Conservation (phyloP, 2,113 vertebrate species). For the Baryphthengus martii region DNA sequence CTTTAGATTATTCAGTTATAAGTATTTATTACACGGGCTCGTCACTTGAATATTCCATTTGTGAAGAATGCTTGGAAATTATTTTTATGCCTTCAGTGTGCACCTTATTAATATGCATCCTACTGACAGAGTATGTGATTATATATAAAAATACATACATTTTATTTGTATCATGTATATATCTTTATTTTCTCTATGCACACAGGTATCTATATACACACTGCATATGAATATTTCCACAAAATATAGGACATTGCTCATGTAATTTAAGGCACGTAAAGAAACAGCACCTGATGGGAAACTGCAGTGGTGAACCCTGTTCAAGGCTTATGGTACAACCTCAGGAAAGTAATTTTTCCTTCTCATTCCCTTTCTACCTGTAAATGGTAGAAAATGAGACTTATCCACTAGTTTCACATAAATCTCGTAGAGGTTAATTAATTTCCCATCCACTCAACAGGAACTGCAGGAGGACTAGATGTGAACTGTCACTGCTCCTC, state of each 20-base stretch:
- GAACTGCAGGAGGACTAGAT: background rate
- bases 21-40: background rate
- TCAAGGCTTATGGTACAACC: background rate
- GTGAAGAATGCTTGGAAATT: background rate
- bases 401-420: background rate
- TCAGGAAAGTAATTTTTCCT: background rate
- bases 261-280: background rate
- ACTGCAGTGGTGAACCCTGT: background rate
- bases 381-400: background rate
- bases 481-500: background rate
- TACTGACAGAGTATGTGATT: background rate
- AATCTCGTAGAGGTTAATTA: background rate
- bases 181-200: background rate
- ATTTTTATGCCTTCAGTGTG: background rate
- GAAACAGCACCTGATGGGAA: background rate
- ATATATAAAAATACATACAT: background rate
- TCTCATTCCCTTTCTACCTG: background rate
- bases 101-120: background rate
- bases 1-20: background rate
- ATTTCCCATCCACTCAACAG: background rate
- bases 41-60: background rate
- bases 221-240: background rate
- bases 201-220: background rate
- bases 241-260: background rate
- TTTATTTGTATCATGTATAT: background rate